Base-by-base conservation (phyloP, 2,888 invertebrate species). In the Lagria hirta region DNA sequence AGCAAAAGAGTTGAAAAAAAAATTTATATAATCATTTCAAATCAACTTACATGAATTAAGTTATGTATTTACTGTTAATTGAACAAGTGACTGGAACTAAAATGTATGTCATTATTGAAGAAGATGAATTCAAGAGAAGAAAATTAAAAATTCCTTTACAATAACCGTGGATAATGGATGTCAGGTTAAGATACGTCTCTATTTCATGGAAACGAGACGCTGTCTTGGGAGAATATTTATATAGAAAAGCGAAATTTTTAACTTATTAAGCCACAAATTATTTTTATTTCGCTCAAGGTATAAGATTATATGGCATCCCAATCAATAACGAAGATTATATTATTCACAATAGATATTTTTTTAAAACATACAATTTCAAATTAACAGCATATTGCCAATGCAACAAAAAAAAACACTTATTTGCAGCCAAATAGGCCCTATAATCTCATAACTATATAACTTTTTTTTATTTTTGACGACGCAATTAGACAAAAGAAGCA, bases 1-100 rank as follows among this genome's bases (percentile, higher is more conserved):
- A 11, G 28, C 27, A 11, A n/a, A 4, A 7, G 8, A n/a, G n/a
- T n/a, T n/a, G n/a, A 34, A 24, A 17, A 42, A 34, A 34, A 42
- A 42, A 34, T 10, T 24, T 17, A 15, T 30, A 24, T 43, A 36
- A 37, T 37, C 37, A 37, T 43, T 37, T 37, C 37, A 43, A 24
- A 37, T 37, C 30, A 23, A 30, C 29, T 34, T 22, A 28, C 29
- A 27, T 42, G 34, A 43, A 37, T 43, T 13, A 22, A 35, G 33
- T 29, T 35, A 35, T 35, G 35, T 30, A 43, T 43, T 43, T 43
- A 37, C 36, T 37, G 37, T 37, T 32, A 37, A 43, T 37, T 37
- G 43, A 43, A 43, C 37, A 36, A 43, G 32, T 43, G 43, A 43
- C 23, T 43, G 43, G 24, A 30, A 37, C 43, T 43, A 30, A 43